Evolutionary conservation across 2,797 vertebrate genomes (phyloP), one percentile per base, ranked within the genome.

Genomic region (Melanotaenia pygmaea): DNA sequence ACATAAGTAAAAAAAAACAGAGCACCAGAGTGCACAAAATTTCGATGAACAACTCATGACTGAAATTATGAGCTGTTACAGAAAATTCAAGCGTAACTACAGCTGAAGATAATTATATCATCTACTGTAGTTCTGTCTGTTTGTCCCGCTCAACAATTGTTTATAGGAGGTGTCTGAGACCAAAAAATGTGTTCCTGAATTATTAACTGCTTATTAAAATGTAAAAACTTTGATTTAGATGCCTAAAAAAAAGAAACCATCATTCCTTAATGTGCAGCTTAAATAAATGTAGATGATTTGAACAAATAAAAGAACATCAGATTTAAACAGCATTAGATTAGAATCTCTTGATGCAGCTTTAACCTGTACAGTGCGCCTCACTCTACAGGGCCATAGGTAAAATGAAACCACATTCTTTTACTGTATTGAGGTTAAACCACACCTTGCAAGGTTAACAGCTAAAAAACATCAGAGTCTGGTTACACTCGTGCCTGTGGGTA

Each of bases 371-470:
- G 47, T 32, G 69, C 0, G 18, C 34, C 59, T 64, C 16, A 6
- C 20, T 54, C 58, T 54, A 3, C 22, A 68, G 13, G 50, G 30
- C 45, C 53, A 58, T 60, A 22, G 28, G 82, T 83, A 72, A 86
- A 79, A 60, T 43, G 53, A 89, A 72, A 65, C 80, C 67, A 72
- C 77, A 83, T 77, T 79, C 51, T 54, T 56, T 56, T 69, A 74
- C 76, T 40, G 69, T 81, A 88, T 80, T 51, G 76, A 82, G 88
- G 84, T 86, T 85, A 81, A 77, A 88, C 82, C 85, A 88, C 87
- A 82, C 88, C 86, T 85, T 64, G 32, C 74, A 47, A 77, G 74
- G 86, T 90, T 80, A 89, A 91, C 72, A 75, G 65, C 76, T 83
- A 54, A 54, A 80, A 83, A 79, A 75, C 79, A 84, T 40, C 57